Evolutionary conservation across 2,888 invertebrate genomes (phyloP).

Genomic region (Callyntrura sp.): DNA sequence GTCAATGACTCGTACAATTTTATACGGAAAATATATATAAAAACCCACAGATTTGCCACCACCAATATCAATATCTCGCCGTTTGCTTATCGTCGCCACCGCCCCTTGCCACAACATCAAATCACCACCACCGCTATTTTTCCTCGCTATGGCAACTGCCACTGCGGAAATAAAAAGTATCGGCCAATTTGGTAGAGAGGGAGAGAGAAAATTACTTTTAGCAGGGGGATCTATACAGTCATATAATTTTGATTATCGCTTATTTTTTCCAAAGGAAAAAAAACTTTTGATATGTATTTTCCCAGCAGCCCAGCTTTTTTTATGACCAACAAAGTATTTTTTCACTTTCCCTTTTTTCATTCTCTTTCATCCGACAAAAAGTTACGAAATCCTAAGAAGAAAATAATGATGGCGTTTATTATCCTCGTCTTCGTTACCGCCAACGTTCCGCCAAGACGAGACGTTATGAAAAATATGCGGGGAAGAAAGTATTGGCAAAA

Average conservation of each 20-base stretch:
- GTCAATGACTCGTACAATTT: conserved; percentile 76
- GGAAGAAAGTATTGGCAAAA: conserved; percentile 30
- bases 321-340: conserved; percentile 3
- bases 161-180: not conserved
- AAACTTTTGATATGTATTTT: not conserved
- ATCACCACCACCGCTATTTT: no score
- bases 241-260: not conserved
- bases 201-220: not conserved
- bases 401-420: conserved; percentile 20
- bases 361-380: not conserved
- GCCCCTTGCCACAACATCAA: no score
- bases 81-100: not conserved
- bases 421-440: conserved; percentile 21
- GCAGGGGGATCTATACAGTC: not conserved
- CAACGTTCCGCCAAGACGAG: no score
- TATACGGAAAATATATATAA: not conserved
- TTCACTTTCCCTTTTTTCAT: not conserved
- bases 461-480: not conserved
- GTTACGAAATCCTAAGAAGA: conserved; percentile 40
- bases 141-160: no score
- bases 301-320: not conserved
- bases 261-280: not conserved
- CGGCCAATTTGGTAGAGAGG: not conserved
- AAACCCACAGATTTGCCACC: no score
- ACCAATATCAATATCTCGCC: no score